Conservation (phyloP, 2,888 invertebrate genomes). For the Galerucella calmariensis region DNA sequence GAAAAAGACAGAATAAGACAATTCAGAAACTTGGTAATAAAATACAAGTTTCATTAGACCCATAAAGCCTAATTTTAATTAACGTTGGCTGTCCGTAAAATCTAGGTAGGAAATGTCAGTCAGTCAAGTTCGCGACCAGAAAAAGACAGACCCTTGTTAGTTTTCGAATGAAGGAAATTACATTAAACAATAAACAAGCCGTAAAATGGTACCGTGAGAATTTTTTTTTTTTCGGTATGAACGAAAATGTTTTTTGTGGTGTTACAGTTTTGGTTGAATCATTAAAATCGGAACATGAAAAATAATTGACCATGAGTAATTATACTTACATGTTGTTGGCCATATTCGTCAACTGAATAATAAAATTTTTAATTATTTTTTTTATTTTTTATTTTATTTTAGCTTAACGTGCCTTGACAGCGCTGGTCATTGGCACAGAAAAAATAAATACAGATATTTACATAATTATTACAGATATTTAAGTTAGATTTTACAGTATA, state of each 20-base stretch:
- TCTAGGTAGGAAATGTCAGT: not conserved
- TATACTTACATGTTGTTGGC: not conserved
- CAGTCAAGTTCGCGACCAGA: not conserved
- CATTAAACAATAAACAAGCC: constrained; percentile 26
- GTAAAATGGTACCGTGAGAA: constrained; percentile 31
- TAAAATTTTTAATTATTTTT: not conserved
- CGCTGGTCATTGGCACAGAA: too few species aligned
- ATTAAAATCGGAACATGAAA: not conserved
- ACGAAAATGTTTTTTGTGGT: constrained; percentile 6
- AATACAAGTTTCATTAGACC: not conserved
- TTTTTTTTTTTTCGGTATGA: constrained; percentile 16
- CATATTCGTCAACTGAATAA: not conserved
- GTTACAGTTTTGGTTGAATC: not conserved
- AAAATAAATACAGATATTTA: too few species aligned
- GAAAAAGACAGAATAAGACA: too few species aligned
- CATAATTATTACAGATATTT: too few species aligned
- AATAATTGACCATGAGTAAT: not conserved
- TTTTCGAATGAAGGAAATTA: constrained; percentile 25
- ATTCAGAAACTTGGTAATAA: too few species aligned
- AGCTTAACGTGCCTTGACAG: too few species aligned
- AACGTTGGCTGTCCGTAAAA: not conserved
- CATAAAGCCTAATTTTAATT: not conserved
- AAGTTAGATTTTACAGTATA: too few species aligned
- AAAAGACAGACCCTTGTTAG: constrained; percentile 11
- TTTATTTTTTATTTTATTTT: too few species aligned